Conservation (phyloP, 2,113 vertebrate genomes). For the Ptyas mucosa region DNA sequence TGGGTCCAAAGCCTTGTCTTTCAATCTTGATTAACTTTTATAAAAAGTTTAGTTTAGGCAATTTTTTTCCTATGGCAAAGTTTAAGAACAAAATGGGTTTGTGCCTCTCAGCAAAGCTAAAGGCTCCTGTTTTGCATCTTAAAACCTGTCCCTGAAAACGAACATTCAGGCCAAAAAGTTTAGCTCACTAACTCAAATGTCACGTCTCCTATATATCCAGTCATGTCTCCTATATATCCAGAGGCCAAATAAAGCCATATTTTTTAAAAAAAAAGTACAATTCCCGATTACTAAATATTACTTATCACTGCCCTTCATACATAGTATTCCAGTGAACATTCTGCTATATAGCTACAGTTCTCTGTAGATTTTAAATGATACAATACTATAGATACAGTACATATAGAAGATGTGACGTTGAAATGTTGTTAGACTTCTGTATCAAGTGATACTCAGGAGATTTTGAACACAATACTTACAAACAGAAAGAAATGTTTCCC, state of each 20-base stretch:
- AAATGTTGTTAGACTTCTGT: not conserved
- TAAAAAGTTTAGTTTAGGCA: not conserved
- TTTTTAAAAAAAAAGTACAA: not conserved
- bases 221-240: not conserved
- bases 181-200: not conserved
- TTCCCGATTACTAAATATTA: not conserved
- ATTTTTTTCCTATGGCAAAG: not conserved
- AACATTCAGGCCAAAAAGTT: not conserved
- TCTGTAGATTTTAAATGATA: not conserved
- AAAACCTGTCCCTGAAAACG: not conserved
- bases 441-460: slow-evolving; percentile 10
- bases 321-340: not conserved
- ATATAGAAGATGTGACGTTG: slow-evolving; percentile 21
- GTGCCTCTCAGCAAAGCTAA: not conserved
- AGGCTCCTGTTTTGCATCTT: not conserved
- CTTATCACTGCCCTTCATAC: not conserved
- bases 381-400: not conserved
- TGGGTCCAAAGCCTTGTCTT: not conserved
- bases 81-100: not conserved
- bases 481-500: slow-evolving; percentile 89
- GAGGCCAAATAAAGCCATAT: not conserved
- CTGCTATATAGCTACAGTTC: not conserved
- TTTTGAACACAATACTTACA: slow-evolving; percentile 74
- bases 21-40: not conserved
- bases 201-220: not conserved